Percentiles rank a stretch among this genome's conserved stretches.
phyloP scores from a whole-genome alignment of 2,888 invertebrate species.

The Neocrepidodera transversa region DNA sequence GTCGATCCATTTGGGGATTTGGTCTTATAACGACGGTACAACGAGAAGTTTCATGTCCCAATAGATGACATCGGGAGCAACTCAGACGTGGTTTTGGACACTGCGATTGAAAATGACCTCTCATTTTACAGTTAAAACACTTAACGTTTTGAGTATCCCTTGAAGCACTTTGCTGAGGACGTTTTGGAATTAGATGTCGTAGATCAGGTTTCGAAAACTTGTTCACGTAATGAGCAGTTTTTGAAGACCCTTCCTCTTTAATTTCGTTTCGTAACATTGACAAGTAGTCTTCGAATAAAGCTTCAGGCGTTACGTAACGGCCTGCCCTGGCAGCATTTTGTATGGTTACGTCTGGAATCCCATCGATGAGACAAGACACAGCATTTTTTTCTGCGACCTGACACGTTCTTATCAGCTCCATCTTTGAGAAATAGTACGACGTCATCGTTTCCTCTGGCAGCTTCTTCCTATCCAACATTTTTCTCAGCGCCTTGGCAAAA shows the following conservation, averaged over 20 bases:
- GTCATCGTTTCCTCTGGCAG: constrained; percentile 17
- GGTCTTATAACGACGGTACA: not conserved
- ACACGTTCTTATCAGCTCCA: constrained; percentile 34
- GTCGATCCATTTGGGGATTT: not conserved
- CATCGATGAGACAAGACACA: constrained; percentile 31
- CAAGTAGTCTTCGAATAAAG: constrained; percentile 29
- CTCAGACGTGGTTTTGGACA: constrained; percentile 26
- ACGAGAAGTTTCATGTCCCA: constrained; percentile 28
- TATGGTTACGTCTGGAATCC: constrained; percentile 15
- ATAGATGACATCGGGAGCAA: constrained; percentile 28
- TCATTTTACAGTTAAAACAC: constrained; percentile 34
- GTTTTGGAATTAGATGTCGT: not conserved
- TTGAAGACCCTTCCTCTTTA: not conserved
- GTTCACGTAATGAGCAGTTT: not conserved
- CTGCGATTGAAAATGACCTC: constrained; percentile 24
- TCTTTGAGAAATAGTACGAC: constrained; percentile 22
- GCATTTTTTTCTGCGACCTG: constrained; percentile 28
- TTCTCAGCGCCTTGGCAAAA: constrained; percentile 28
- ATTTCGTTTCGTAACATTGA: constrained; percentile 25
- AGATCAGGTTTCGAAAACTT: not conserved
- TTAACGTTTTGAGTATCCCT: not conserved
- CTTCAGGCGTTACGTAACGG: constrained; percentile 28
- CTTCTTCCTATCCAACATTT: constrained; percentile 29
- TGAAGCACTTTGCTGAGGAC: not conserved
- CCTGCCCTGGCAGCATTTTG: constrained; percentile 28